Base-by-base conservation (phyloP, 2,888 invertebrate species). In the Fissipunctia ypsillon region DNA sequence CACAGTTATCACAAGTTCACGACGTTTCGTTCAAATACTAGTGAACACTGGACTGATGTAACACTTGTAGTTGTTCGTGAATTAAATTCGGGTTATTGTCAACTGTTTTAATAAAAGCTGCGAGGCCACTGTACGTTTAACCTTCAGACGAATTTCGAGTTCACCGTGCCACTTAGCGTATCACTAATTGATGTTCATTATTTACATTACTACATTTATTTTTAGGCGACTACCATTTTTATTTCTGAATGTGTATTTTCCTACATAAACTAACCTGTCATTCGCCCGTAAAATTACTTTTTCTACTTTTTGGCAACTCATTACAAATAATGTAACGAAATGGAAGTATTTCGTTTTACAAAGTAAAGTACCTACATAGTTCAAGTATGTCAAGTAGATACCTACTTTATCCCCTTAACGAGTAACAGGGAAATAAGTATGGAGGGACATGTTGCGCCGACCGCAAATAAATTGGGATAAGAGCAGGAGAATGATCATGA, bases 61-160 rank as follows among this genome's bases (percentile, higher is more conserved):
- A 19, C 22, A 43, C 12, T 56, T 43, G 22, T 35, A 19, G 28
- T 77, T 64, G 31, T 31, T 61, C 54, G 45, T 56, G 35, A 79
- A 61, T 72, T 66, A 25, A 73, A 63, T 79, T 72, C 31, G 50
- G 52, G 60, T 64, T 64, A 79, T 50, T 73, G 79, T 78, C 64
- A 79, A 76, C 68, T 64, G 83, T 83, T 82, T 76, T 64, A 86
- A 72, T 85, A 63, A 78, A 80, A 35, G 79, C 70, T 60, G 25
- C 69, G 85, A 82, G 87, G 87, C 79, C 81, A 75, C 61, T 73
- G 77, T 78, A 78, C 81, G 71, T 67, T 57, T 83, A 80, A 88
- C 91, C 91, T 90, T 90, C 87, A 87, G 69, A 84, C 83, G 56
- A 84, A 88, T 87, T 89, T 85, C 84, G 78, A 80, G 78, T 85